Percentiles rank a stretch among this genome's conserved stretches.
phyloP scores from a whole-genome alignment of 2,797 vertebrate species.

The Notolepis coatsorum region DNA sequence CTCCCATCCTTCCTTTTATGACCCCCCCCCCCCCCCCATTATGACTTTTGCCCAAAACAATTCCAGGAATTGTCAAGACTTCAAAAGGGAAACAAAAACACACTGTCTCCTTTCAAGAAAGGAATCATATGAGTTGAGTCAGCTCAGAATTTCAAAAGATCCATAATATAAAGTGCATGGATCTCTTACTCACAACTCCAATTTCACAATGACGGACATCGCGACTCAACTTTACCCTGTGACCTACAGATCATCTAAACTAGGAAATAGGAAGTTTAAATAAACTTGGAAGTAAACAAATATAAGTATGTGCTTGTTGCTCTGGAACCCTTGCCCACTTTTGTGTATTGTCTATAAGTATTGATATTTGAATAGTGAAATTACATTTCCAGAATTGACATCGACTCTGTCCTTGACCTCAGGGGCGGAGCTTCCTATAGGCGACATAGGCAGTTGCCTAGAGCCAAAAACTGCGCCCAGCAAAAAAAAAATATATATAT shows the following conservation, averaged over 20 bases:
- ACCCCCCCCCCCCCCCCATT: too few species aligned
- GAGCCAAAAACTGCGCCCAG: too few species aligned
- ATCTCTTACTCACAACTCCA: conserved; percentile 8
- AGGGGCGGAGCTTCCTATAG: too few species aligned
- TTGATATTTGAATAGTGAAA: too few species aligned
- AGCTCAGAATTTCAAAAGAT: background rate
- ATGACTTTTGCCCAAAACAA: too few species aligned
- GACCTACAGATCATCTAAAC: background rate
- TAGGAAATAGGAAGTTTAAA: background rate
- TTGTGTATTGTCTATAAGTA: too few species aligned
- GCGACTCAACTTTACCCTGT: background rate
- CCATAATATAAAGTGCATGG: background rate
- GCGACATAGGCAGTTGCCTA: too few species aligned
- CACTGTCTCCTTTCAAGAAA: background rate
- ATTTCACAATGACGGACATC: conserved; percentile 5
- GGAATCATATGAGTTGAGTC: background rate
- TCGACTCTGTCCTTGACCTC: too few species aligned
- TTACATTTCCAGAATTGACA: too few species aligned
- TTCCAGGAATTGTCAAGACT: background rate
- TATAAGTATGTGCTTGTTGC: too few species aligned
- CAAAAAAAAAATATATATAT: too few species aligned
- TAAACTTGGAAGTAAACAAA: background rate
- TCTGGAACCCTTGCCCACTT: background rate
- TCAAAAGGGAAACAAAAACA: background rate
- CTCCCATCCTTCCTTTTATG: too few species aligned